Conservation (phyloP, 1,140 invertebrate genomes). For the Nixonia krombeini region DNA sequence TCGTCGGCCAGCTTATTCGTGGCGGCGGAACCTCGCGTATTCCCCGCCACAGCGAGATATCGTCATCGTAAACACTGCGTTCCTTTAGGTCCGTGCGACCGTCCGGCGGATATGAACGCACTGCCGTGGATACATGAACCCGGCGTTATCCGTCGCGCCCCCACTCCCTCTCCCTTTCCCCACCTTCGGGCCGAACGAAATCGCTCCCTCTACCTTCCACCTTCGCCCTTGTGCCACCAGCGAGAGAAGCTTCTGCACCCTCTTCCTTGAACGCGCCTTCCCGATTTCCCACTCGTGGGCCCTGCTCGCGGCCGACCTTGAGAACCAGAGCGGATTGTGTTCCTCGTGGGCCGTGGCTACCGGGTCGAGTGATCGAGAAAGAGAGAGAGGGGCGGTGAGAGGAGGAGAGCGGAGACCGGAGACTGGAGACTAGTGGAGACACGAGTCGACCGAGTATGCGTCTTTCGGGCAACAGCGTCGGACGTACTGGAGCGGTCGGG, state of each 20-base stretch:
- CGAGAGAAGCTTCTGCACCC: background rate
- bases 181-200: background rate
- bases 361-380: background rate
- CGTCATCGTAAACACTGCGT: conserved; percentile 3
- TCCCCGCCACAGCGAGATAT: background rate
- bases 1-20: conserved; percentile 15
- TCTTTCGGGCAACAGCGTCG: conserved; percentile 60
- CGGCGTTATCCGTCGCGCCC: background rate
- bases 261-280: background rate
- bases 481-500: conserved; percentile 60
- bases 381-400: conserved; percentile 12
- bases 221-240: too few relatives aligned
- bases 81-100: conserved; percentile 1
- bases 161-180: conserved; percentile 6
- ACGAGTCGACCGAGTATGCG: conserved; percentile 31
- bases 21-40: conserved; percentile 6
- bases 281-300: background rate
- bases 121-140: conserved; percentile 18
- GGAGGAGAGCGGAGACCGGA: conserved; percentile 1
- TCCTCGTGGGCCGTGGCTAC: background rate
- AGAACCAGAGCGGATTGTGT: background rate
- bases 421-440: too few relatives aligned
- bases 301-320: background rate
- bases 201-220: background rate
- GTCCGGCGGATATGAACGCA: conserved; percentile 27